Percentiles rank a stretch among this genome's conserved stretches.
These are phyloP conservation scores for Macrocentrus cingulum DNA, from an alignment of 1,140 invertebrate species.

Conservation along the genomic window DNA sequence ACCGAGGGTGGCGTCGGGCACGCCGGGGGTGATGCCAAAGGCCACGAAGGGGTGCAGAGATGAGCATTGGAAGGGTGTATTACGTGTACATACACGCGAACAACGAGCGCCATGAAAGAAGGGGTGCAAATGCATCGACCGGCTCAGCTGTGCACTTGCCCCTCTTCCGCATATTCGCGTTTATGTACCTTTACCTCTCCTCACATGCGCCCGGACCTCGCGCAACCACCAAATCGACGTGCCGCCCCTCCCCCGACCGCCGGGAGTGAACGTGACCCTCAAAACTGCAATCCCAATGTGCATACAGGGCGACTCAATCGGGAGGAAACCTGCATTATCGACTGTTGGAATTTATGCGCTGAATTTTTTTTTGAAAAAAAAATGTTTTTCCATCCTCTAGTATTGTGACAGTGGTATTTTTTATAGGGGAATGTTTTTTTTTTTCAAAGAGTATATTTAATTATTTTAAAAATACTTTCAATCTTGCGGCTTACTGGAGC, in stretches of 20 bases:
- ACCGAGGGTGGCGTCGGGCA: slow-evolving; percentile 18
- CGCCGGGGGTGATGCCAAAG: slow-evolving; percentile 1
- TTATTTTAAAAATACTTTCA: slow-evolving; percentile 17
- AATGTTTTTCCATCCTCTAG: too few relatives aligned
- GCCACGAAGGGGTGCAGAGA: neutral
- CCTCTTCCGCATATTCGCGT: neutral
- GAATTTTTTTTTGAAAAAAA: too few relatives aligned
- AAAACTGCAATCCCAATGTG: slow-evolving; percentile 9
- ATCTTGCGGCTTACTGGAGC: slow-evolving; percentile 22
- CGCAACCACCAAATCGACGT: slow-evolving; percentile 24
- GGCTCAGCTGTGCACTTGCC: slow-evolving; percentile 23
- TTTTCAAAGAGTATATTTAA: too few relatives aligned
- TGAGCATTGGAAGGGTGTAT: slow-evolving; percentile 16
- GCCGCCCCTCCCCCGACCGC: neutral
- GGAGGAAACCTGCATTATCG: too few relatives aligned
- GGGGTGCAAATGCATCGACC: slow-evolving; percentile 25
- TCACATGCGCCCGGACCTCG: slow-evolving; percentile 24
- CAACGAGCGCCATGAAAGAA: slow-evolving; percentile 26
- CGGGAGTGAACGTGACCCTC: slow-evolving; percentile 26
- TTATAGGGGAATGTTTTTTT: too few relatives aligned
- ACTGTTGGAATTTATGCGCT: too few relatives aligned
- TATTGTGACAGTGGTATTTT: too few relatives aligned
- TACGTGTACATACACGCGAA: slow-evolving; percentile 2
- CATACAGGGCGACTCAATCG: too few relatives aligned
- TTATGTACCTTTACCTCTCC: slow-evolving; percentile 1